Conservation (phyloP, 2,888 invertebrate genomes). For the Lycia hirtaria region DNA sequence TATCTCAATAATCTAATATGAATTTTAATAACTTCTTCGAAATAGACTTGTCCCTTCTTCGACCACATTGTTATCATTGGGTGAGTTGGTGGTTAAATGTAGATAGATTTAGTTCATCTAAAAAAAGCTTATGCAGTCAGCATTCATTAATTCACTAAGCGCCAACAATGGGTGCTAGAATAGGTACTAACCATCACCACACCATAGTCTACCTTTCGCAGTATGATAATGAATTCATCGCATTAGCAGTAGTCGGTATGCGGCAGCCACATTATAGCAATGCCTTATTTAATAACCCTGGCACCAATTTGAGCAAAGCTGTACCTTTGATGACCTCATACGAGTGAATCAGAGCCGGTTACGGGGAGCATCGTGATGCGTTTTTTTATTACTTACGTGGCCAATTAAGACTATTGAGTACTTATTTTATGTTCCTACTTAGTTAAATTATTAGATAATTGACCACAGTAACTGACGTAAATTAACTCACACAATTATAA, state of each 20-base stretch:
- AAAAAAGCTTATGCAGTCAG: not conserved
- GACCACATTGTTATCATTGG: too few species aligned
- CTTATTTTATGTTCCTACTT: too few species aligned
- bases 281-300: constrained; percentile 51
- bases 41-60: too few species aligned
- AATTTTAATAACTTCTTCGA: too few species aligned
- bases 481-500: too few species aligned
- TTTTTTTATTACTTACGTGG: constrained; percentile 38
- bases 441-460: too few species aligned
- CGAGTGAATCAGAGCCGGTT: constrained; percentile 50
- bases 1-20: too few species aligned
- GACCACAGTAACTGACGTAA: too few species aligned
- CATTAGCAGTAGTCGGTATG: constrained; percentile 24
- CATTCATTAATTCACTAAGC: not conserved
- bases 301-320: constrained; percentile 59
- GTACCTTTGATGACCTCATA: constrained; percentile 63
- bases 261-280: constrained; percentile 17
- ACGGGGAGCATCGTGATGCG: constrained; percentile 47
- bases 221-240: constrained; percentile 13
- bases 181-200: too few species aligned
- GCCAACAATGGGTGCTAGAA: not conserved
- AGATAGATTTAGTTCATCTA: too few species aligned
- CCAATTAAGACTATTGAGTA: constrained; percentile 1
- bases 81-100: too few species aligned
- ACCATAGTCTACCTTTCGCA: constrained; percentile 5